A percentile compares a stretch with the other conserved stretches of the same genome.
These are phyloP conservation scores for Oconnorella tubifera DNA, from an alignment of 2,888 invertebrate genomes.

Conservation along the genomic window DNA sequence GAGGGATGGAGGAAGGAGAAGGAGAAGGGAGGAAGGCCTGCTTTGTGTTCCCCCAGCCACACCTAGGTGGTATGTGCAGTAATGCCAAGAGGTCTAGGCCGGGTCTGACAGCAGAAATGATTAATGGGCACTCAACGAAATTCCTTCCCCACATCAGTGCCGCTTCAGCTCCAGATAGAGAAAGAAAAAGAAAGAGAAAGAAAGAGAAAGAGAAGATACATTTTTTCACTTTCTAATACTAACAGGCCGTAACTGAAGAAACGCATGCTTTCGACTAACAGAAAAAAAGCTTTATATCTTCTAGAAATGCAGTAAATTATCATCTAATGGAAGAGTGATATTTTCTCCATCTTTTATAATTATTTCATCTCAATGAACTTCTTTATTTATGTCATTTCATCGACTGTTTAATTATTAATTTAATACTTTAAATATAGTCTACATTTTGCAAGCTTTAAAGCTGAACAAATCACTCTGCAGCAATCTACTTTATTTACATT, in stretches of 20 bases:
- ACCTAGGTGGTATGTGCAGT: conserved; percentile 1
- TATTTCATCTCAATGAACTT: too few relatives aligned
- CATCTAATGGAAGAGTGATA: too few relatives aligned
- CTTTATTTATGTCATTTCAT: too few relatives aligned
- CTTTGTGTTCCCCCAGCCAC: neutral
- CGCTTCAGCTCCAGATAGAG: neutral
- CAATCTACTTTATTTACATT: too few relatives aligned
- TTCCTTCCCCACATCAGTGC: neutral
- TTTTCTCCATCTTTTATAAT: too few relatives aligned
- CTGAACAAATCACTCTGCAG: too few relatives aligned
- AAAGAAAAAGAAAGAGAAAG: neutral
- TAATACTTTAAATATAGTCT: too few relatives aligned
- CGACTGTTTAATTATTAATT: too few relatives aligned
- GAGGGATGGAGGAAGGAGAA: neutral
- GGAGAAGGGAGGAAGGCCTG: neutral
- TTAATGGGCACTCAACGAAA: conserved; percentile 10
- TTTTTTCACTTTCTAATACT: neutral
- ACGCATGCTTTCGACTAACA: neutral
- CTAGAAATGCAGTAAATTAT: neutral
- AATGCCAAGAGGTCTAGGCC: conserved; percentile 5
- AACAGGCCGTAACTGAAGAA: neutral
- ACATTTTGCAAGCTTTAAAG: too few relatives aligned
- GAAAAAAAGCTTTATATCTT: neutral
- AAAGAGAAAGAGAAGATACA: neutral
- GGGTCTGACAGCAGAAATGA: conserved; percentile 6